phyloP scores from a whole-genome alignment of 2,888 invertebrate species.

The Apantesis nais region DNA sequence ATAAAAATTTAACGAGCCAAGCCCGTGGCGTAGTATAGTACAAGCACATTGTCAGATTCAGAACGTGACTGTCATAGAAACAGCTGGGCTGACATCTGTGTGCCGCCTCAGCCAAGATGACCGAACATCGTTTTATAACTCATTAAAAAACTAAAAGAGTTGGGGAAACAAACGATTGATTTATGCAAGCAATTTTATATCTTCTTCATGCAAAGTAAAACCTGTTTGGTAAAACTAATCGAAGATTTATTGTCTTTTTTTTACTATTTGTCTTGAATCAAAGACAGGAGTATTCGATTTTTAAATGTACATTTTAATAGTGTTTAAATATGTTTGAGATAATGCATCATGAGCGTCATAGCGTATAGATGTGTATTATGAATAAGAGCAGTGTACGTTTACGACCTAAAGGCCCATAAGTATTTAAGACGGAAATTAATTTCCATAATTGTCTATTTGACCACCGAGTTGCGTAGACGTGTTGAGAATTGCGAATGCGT shows the following conservation, averaged over 20 bases:
- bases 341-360: slow-evolving; percentile 38
- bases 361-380: slow-evolving; percentile 37
- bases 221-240: slow-evolving; percentile 40
- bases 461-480: slow-evolving; percentile 43
- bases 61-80: slow-evolving; percentile 83
- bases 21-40: slow-evolving; percentile 71
- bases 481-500: slow-evolving; percentile 44
- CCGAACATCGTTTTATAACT: slow-evolving; percentile 43
- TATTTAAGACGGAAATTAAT: slow-evolving; percentile 55
- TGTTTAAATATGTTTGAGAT: slow-evolving; percentile 26
- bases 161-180: slow-evolving; percentile 62
- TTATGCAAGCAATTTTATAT: slow-evolving; percentile 54
- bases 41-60: slow-evolving; percentile 75
- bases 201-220: slow-evolving; percentile 28
- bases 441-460: slow-evolving; percentile 52
- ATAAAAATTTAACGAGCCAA: slow-evolving; percentile 86
- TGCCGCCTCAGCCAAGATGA: slow-evolving; percentile 45
- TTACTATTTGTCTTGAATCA: slow-evolving; percentile 34
- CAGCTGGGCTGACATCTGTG: slow-evolving; percentile 77
- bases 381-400: slow-evolving; percentile 32
- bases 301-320: slow-evolving; percentile 25
- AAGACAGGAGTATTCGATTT: slow-evolving; percentile 8
- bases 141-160: slow-evolving; percentile 67
- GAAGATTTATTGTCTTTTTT: slow-evolving; percentile 40
- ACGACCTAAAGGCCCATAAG: slow-evolving; percentile 43